Base-by-base conservation (phyloP, 2,888 invertebrate genomes). In the Xestia c-nigrum region DNA sequence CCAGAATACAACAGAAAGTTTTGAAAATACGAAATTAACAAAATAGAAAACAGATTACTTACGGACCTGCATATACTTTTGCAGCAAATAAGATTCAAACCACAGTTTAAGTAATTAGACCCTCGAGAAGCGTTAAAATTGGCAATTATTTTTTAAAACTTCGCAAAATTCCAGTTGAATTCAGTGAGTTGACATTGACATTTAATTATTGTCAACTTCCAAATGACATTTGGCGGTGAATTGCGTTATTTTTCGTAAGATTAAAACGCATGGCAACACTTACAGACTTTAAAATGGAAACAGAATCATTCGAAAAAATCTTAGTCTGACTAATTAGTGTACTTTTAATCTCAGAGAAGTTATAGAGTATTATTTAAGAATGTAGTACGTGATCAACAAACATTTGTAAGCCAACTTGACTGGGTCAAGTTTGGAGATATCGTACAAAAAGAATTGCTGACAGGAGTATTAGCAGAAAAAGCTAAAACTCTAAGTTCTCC, bases 401-500 rank as follows among this genome's bases (percentile, higher is more conserved):
- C 90, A 88, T 95, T 96, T 69, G 95, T 96, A 3, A 97, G 90
- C 97, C 97, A 97, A 91, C 86, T 95, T 3, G 97, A 93, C 92
- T 97, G 97, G 6, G 96, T 96, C 75, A 97, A 91, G 87, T 97
- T 97, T n/a, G 92, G 90, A 24, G 95, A 93, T 73, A 94, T 87
- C 4, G 97, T 93, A 91, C 97, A 97, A 92, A 97, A 97, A 66
- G 97, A 95, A 86, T 96, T 95, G 12, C 95, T 93, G 16, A 97
- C 94, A 50, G 96, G 95, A 69, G 97, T 96, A 47, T 92, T 95
- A 1, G 95, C 91, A 38, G 97, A 95, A 92, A 97, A 97, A 1
- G 97, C 95, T 55, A 97, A 88, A 71, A 97, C 93, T 85, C 97
- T 92, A 47, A 97, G 90, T 89, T 97, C 97, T 6, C 97, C 97